These are phyloP conservation scores for Callitettix versicolor DNA, from an alignment of 1,140 invertebrate species.

Conservation along the genomic window DNA sequence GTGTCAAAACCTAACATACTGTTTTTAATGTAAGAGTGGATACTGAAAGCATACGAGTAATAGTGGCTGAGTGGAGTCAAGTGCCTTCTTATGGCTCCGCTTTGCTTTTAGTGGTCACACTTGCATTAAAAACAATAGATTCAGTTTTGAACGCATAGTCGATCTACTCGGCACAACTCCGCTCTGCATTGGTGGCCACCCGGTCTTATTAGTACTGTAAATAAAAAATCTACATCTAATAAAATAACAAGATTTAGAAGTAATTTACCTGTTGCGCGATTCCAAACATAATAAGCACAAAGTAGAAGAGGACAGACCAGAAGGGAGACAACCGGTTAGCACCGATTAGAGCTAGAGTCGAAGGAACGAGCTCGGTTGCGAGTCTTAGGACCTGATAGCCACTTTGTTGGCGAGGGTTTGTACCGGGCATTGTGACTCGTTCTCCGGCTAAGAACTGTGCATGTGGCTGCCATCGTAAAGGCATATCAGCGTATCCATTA, in stretches of 20 bases:
- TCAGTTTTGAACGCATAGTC: too few species aligned
- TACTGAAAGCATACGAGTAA: too few species aligned
- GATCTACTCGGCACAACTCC: too few species aligned
- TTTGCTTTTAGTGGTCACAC: too few species aligned
- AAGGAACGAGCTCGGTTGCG: conserved; percentile 75
- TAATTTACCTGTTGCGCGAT: conserved; percentile 60
- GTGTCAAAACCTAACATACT: too few species aligned
- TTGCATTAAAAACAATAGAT: too few species aligned
- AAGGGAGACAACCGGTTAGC: conserved; percentile 57
- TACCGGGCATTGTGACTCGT: conserved; percentile 45
- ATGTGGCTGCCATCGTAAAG: conserved; percentile 54
- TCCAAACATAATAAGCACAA: conserved; percentile 73
- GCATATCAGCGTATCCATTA: conserved; percentile 37
- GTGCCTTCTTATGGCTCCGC: too few species aligned
- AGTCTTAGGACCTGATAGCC: conserved; percentile 68
- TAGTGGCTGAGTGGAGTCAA: too few species aligned
- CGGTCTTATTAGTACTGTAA: too few species aligned
- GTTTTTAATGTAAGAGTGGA: too few species aligned
- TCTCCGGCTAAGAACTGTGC: conserved; percentile 60
- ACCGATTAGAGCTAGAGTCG: conserved; percentile 60
- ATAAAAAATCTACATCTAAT: too few species aligned
- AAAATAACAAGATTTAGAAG: not conserved
- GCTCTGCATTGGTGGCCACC: too few species aligned
- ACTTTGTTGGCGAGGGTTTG: conserved; percentile 43
- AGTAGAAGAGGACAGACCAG: conserved; percentile 80